Percentiles rank a stretch among this genome's conserved stretches.
phyloP scores from a whole-genome alignment of 2,797 vertebrate species.

The Hydrocynus forskahlii region DNA sequence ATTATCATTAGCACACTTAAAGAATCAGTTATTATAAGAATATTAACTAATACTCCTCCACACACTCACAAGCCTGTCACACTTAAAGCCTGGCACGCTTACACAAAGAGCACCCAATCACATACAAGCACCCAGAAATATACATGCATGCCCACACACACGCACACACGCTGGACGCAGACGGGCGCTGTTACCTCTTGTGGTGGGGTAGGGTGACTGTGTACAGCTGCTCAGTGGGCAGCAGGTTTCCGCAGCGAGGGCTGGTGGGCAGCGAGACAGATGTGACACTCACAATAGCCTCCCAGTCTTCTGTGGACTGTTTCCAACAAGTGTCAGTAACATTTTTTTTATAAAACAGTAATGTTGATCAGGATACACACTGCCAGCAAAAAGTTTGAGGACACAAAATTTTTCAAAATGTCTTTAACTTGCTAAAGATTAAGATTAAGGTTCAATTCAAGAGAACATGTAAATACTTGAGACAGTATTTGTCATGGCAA shows the following conservation, averaged over 20 bases:
- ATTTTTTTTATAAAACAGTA: neutral
- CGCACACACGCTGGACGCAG: neutral
- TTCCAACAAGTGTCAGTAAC: slow-evolving; percentile 25
- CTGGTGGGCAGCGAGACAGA: slow-evolving; percentile 82
- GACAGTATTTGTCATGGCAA: neutral
- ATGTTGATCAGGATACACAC: no score
- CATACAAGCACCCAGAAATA: neutral
- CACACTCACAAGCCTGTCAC: neutral
- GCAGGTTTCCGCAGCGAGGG: slow-evolving; percentile 84
- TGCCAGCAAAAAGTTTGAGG: neutral
- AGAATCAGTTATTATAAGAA: slow-evolving; percentile 2
- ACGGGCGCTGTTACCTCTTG: slow-evolving; percentile 74
- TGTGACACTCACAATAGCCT: slow-evolving; percentile 82
- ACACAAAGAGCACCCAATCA: neutral
- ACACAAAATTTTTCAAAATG: neutral
- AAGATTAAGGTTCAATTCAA: neutral
- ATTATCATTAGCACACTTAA: neutral
- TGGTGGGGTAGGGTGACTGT: slow-evolving; percentile 79
- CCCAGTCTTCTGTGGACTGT: slow-evolving; percentile 90
- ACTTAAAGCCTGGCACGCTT: neutral
- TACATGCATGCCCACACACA: neutral
- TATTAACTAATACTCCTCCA: neutral
- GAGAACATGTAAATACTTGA: neutral
- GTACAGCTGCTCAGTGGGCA: slow-evolving; percentile 88
- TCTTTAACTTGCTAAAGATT: neutral